Base-by-base conservation (phyloP, 1,140 invertebrate species). In the Drosophila melanica region DNA sequence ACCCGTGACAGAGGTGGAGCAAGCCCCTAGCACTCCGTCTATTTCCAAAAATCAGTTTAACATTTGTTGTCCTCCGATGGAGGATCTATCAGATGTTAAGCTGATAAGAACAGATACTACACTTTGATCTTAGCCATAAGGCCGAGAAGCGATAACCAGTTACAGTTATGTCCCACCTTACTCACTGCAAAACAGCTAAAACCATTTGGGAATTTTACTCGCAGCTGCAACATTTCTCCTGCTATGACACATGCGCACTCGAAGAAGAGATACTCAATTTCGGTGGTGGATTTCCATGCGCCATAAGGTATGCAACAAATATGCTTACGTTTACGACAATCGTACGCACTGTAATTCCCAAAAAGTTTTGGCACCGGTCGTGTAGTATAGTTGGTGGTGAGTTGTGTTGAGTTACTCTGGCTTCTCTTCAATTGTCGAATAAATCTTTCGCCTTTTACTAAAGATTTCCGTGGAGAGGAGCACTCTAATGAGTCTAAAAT, bases 91-190 rank as follows among this genome's bases (percentile, higher is more conserved):
- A 94, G 93, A 94, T 93, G 93, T 93, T 94, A 94, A 94, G 93
- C 93, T 93, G 92, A 94, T 93, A 94, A 94, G 93, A 94, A 94
- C 93, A 94, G 92, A 94, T 92, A 92, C 90, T 92, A 92, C 91
- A 92, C 92, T 92, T 92, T 92, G 92, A 92, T 92, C 92, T 92
- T 92, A 92, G 92, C 92, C 92, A 75, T 80, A 92, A 89, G 92
- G 92, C 91, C 91, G 91, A 92, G 92, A 92, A 92, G 92, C 92
- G 92, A 92, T 92, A 92, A 77, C 77, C 66, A 41, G 27, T n/a
- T 9, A 51, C 8, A 5, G 3, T 39, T 12, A 16, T 16, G 6
- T 4, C 10, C 3, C 27, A 3, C 4, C n/a, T 4, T n/a, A 9
- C 4, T 54, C 54, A 37, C 33, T 11, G 1, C 1, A 11, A 6